phyloP scores from a whole-genome alignment of 2,113 vertebrate genomes.

The Calyptomena viridis region DNA sequence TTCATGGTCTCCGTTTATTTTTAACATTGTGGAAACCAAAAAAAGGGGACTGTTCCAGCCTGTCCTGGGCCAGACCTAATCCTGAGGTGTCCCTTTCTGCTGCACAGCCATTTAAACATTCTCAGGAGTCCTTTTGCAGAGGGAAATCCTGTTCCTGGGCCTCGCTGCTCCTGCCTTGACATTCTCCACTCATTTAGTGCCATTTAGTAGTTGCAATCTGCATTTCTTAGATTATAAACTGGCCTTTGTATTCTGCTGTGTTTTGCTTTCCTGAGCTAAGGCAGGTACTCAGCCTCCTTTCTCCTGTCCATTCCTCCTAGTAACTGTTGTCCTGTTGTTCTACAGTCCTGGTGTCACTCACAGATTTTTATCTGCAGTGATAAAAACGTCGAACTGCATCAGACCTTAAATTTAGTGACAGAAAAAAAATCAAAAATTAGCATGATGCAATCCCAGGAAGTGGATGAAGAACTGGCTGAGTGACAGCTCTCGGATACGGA shows the following conservation, averaged over 20 bases:
- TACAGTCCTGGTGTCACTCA: not conserved
- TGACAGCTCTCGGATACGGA: not conserved
- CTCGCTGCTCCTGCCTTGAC: not conserved
- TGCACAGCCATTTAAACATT: not conserved
- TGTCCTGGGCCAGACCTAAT: not conserved
- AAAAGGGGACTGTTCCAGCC: not conserved
- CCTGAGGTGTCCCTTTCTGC: not conserved
- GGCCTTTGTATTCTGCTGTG: not conserved
- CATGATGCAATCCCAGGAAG: constrained; percentile 65
- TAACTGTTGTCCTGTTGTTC: not conserved
- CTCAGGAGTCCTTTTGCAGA: not conserved
- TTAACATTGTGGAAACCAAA: not conserved
- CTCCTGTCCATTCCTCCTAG: not conserved
- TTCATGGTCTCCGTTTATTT: constrained; percentile 25
- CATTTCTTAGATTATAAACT: not conserved
- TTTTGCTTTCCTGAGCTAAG: not conserved
- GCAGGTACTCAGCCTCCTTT: not conserved
- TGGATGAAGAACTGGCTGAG: constrained; percentile 25
- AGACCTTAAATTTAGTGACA: constrained; percentile 64
- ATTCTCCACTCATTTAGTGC: not conserved
- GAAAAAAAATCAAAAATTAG: not conserved
- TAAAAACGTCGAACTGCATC: constrained; percentile 56
- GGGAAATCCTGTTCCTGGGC: not conserved
- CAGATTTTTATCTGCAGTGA: constrained; percentile 49
- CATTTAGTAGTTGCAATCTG: not conserved